phyloP scores from a whole-genome alignment of 2,113 vertebrate genomes.

The Thalassarche chlororhynchos region DNA sequence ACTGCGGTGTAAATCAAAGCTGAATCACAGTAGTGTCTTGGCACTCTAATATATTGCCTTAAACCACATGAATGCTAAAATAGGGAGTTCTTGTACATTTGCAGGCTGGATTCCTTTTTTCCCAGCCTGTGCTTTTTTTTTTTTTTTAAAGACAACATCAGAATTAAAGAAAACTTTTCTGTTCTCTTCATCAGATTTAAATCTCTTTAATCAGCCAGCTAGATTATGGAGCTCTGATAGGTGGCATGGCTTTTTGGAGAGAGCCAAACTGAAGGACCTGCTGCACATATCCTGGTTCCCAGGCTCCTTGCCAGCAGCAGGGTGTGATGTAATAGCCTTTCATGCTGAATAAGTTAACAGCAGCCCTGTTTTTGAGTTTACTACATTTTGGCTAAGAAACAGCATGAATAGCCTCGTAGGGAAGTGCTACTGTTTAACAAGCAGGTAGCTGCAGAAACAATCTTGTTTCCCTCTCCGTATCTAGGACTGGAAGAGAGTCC shows the following conservation, averaged over 20 bases:
- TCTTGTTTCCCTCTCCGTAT: not conserved
- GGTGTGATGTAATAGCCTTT: slow-evolving; percentile 25
- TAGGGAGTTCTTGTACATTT: not conserved
- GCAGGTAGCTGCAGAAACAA: not conserved
- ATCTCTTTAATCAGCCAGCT: not conserved
- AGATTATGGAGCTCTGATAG: not conserved
- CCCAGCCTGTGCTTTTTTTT: not conserved
- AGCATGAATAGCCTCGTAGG: not conserved
- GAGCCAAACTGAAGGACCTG: not conserved
- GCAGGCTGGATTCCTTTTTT: not conserved
- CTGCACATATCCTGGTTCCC: not conserved
- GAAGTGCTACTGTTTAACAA: not conserved
- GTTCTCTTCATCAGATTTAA: not conserved
- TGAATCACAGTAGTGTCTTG: not conserved
- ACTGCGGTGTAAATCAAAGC: not conserved
- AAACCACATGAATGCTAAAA: slow-evolving; percentile 15
- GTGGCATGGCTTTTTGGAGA: not conserved
- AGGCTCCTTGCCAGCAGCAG: slow-evolving; percentile 36
- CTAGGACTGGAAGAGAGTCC: not conserved
- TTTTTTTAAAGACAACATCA: not conserved
- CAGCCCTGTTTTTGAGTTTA: not conserved
- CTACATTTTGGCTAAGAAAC: slow-evolving; percentile 27
- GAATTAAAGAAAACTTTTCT: not conserved
- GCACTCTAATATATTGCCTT: not conserved
- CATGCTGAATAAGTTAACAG: not conserved